These are phyloP conservation scores for Stegastes partitus DNA, from an alignment of 2,113 vertebrate species.

Conservation along the genomic window DNA sequence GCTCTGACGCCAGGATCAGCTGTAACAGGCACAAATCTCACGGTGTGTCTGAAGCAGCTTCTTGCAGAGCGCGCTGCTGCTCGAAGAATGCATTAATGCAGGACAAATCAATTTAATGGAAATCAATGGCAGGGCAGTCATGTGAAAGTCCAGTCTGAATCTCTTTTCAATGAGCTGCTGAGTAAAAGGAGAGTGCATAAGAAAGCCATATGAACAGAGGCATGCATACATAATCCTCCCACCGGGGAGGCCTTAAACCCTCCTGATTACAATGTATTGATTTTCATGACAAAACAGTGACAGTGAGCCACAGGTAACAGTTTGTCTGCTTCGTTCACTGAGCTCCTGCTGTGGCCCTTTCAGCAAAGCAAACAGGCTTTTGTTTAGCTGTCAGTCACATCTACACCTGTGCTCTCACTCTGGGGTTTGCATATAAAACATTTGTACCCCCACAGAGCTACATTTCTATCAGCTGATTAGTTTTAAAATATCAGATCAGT, in stretches of 20 bases:
- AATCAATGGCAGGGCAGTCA: constrained; percentile 43
- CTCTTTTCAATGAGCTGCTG: constrained; percentile 17
- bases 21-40: not conserved
- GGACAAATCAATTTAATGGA: constrained; percentile 52
- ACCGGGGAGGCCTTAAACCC: constrained; percentile 3
- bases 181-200: not conserved
- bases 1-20: too few relatives aligned
- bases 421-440: constrained; percentile 36
- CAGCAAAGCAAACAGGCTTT: constrained; percentile 54
- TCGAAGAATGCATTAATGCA: constrained; percentile 37
- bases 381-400: constrained; percentile 37
- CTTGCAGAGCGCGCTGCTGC: constrained; percentile 5
- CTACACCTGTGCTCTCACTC: constrained; percentile 3
- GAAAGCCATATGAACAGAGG: not conserved
- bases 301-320: constrained; percentile 19
- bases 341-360: constrained; percentile 44
- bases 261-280: constrained; percentile 32
- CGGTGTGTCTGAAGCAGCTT: constrained; percentile 11
- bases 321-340: constrained; percentile 45
- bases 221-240: not conserved
- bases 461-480: not conserved
- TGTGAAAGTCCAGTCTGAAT: constrained; percentile 52
- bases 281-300: constrained; percentile 38
- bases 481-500: constrained; percentile 20
- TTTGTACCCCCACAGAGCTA: not conserved